Base-by-base conservation (phyloP, 2,888 invertebrate genomes). In the Nomada flava region DNA sequence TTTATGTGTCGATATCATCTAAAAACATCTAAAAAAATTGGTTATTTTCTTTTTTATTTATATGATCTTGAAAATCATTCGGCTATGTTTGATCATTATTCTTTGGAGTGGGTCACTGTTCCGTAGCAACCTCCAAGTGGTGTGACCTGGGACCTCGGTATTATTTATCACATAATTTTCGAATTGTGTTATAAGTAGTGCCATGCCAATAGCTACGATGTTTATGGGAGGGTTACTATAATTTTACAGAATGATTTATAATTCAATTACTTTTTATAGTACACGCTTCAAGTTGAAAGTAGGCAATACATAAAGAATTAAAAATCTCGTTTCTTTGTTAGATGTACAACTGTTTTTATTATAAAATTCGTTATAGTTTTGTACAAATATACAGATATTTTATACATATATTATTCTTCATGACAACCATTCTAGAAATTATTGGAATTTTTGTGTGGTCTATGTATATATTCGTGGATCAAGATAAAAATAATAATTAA, bases 381-480 rank as follows among this genome's bases (percentile, higher is more conserved):
- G 57, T 42, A 60, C 10, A 70, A 20, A 18, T 70, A 59, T 71
- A 67, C 26, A 76, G 42, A 26, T 62, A 71, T 29, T 67, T 62
- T 26, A 26, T 57, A 44, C 42, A 29, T 69, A 76, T 15, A 52
- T 59, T 75, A 55, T 44, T 70, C 57, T 60, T 53, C 18, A 76
- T 20, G 65, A 57, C 65, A 47, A n/a, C 47, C 47, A 20, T 15
- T 53, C 3, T 47, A 9, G 62, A n/a, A 60, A 60, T 26, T 11
- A 44, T 18, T 0, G 11, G n/a, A 60, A 71, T 63, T 65, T 50
- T 77, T 63, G 67, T 47, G 11, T 11, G 20, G 36, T 50, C 74
- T 47, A 74, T 20, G 20, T 20, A 20, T 50, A 47, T 57, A 69
- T 4, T 20, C 23, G 26, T n/a, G 67, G 15, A 62, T 11, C 3